Evolutionary conservation across 1,140 invertebrate species (phyloP), one percentile per base, ranked within the genome.

Genomic region (Aradophagus sp.): DNA sequence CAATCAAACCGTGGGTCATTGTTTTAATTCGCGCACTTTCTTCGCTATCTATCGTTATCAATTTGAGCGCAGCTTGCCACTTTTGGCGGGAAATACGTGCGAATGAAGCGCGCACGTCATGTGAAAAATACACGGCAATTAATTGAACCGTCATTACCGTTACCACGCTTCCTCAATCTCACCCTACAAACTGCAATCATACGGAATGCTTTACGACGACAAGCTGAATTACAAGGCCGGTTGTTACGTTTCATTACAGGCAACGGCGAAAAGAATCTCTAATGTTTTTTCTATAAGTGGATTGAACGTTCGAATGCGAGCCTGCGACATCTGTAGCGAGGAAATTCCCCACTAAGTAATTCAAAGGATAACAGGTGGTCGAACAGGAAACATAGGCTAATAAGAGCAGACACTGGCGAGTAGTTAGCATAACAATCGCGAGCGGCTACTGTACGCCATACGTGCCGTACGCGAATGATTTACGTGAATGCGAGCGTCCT

Each of bases 341-440:
- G 67, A 71, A 59, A 71, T 71, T 59, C 61, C 53, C 68, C 61
- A 63, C 63, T 66, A 69, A 67, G 65, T 61, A 74, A 74, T 78
- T 78, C 74, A 76, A 79, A 80, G 74, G 80, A 81, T 82, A 84
- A 84, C 82, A 84, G 82, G 81, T 84, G 82, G 82, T 83, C 78
- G 81, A 75, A 75, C 78, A 81, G 80, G 80, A 83, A 83, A 81
- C 78, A 80, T 79, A 83, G 77, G 73, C 79, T 77, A 78, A 81
- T 84, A 81, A 77, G 81, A 81, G 76, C 79, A 80, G 79, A 80
- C 82, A 84, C 78, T 80, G 73, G 75, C 61, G 76, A 83, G 78
- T 82, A 80, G 82, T 84, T 84, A 84, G 82, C 81, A 84, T 84
- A 84, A 83, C 81, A 82, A 84, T 84, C 78, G 80, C 74, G 80